phyloP scores from a whole-genome alignment of 2,888 invertebrate species.

The Diarsia dahlii region DNA sequence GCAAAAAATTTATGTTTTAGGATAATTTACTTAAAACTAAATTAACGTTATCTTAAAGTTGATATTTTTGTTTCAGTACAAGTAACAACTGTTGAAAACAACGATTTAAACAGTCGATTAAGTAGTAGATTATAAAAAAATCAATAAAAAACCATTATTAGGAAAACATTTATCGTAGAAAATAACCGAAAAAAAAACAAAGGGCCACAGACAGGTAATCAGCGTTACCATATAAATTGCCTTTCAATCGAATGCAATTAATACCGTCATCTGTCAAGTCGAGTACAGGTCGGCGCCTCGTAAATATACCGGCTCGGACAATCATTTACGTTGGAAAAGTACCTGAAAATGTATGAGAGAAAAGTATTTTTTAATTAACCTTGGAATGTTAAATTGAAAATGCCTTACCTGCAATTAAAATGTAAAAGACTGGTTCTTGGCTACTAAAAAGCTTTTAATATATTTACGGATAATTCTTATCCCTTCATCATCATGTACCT shows the following conservation, averaged over 20 bases:
- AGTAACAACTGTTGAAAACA: too few species aligned
- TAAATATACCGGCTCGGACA: slow-evolving; percentile 41
- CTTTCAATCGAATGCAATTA: slow-evolving; percentile 48
- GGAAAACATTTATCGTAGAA: background rate
- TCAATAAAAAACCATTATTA: background rate
- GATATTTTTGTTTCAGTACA: too few species aligned
- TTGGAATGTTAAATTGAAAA: background rate
- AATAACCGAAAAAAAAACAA: background rate
- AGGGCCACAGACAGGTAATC: slow-evolving; percentile 1
- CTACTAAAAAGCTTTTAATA: too few species aligned
- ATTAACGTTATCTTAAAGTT: too few species aligned
- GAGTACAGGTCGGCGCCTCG: slow-evolving; percentile 17
- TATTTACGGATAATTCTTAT: background rate
- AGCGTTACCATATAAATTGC: slow-evolving; percentile 30
- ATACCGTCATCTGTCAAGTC: slow-evolving; percentile 50
- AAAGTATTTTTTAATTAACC: slow-evolving; percentile 7
- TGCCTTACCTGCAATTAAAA: background rate
- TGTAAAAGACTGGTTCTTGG: background rate
- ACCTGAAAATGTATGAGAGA: slow-evolving; percentile 22
- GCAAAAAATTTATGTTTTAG: too few species aligned
- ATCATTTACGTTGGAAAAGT: slow-evolving; percentile 42
- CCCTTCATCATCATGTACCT: background rate
- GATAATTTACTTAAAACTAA: too few species aligned
- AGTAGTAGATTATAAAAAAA: background rate
- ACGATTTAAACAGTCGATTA: too few species aligned